A percentile compares a stretch with the other conserved stretches of the same genome.
phyloP scores from a whole-genome alignment of 2,113 vertebrate species.

The Poeciliopsis prolifica region DNA sequence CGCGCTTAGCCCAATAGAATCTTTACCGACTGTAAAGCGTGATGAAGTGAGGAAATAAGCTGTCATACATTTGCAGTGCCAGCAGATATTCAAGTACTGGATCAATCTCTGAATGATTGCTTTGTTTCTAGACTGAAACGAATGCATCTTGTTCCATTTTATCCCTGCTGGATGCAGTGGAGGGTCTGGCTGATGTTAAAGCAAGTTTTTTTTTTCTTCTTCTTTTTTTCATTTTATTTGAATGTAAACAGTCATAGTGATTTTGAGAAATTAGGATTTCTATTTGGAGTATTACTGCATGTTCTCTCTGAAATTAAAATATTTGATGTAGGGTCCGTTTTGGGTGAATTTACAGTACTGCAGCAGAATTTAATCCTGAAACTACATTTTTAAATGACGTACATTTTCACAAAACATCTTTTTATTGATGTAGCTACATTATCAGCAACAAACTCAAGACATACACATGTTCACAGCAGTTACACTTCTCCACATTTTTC shows the following conservation, averaged over 20 bases:
- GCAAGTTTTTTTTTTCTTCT: not conserved
- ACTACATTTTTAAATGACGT: not conserved
- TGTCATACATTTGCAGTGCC: constrained; percentile 55
- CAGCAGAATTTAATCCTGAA: not conserved
- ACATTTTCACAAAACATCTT: too few species aligned
- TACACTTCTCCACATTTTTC: too few species aligned
- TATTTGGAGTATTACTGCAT: not conserved
- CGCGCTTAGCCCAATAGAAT: constrained; percentile 37
- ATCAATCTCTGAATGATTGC: constrained; percentile 68
- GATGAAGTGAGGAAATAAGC: constrained; percentile 64
- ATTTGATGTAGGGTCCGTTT: not conserved
- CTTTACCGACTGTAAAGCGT: constrained; percentile 42
- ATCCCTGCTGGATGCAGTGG: constrained; percentile 26
- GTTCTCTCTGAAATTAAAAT: not conserved
- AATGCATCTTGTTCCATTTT: constrained; percentile 40
- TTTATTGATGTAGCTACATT: too few species aligned
- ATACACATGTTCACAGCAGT: too few species aligned
- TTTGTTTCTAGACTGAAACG: constrained; percentile 56
- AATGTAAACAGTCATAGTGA: constrained; percentile 9
- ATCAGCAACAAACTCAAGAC: too few species aligned
- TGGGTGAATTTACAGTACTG: not conserved
- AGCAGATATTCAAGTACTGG: constrained; percentile 64
- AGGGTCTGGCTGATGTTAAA: not conserved
- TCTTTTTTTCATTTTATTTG: not conserved
- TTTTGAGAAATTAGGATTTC: constrained; percentile 1